A percentile compares a stretch with the other conserved stretches of the same genome.
These are phyloP conservation scores for Vultur gryphus DNA, from an alignment of 2,797 vertebrate genomes.

Conservation along the genomic window DNA sequence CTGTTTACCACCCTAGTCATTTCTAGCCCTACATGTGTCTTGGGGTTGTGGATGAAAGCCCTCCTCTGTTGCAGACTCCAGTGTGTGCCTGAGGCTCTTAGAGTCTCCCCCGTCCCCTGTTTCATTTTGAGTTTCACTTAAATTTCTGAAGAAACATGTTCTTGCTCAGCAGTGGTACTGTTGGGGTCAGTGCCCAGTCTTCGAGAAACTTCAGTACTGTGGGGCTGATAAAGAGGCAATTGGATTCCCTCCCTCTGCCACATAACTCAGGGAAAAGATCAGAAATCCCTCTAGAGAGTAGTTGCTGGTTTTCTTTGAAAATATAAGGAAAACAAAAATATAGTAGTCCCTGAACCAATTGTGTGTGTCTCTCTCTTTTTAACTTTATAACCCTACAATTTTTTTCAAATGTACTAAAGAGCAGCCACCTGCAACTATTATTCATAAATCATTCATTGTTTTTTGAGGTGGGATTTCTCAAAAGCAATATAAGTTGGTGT, in stretches of 20 bases:
- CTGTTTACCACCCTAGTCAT: fast-evolving
- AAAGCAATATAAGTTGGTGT: background rate
- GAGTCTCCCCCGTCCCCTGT: fast-evolving
- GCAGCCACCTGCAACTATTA: background rate
- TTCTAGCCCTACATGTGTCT: fast-evolving
- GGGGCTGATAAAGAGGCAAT: background rate
- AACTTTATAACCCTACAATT: background rate
- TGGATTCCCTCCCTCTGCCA: background rate
- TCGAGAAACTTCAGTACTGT: background rate
- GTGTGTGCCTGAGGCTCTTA: background rate
- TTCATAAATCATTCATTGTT: background rate
- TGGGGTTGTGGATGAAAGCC: background rate
- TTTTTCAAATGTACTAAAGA: background rate
- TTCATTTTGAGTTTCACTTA: background rate
- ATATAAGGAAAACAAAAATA: background rate
- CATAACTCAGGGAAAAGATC: background rate
- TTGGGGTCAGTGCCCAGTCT: background rate
- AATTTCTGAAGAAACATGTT: background rate
- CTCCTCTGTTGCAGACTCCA: background rate
- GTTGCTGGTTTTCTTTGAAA: background rate
- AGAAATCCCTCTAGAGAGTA: background rate
- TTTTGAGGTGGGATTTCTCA: background rate
- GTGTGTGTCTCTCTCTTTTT: fast-evolving
- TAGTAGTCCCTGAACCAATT: background rate
- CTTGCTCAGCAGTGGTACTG: fast-evolving